Evolutionary conservation across 2,888 invertebrate species (phyloP), one percentile per base, ranked within the genome.

Genomic region (Limnephilus auricula): DNA sequence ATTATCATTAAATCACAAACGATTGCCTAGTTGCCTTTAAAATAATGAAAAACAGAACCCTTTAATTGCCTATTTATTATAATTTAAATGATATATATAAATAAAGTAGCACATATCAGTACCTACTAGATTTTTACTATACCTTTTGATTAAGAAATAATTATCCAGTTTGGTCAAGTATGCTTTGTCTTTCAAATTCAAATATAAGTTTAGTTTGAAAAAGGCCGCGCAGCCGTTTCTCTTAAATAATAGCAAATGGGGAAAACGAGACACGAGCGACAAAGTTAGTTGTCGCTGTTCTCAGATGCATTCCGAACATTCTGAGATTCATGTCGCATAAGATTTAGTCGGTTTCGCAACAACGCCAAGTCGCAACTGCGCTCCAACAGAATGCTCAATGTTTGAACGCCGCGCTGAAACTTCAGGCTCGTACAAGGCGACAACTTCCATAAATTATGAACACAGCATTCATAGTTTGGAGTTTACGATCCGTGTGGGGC

Each of bases 401-500:
- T 65, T 65, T 25, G 65, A 65, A 65, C 65, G n/a, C 65, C 6
- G 65, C 25, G 65, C 65, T 65, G 25, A 25, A 65, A 65, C 65
- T 65, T 65, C 25, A 2, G 45, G 15, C 45, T 15, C 15, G 45
- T 45, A 65, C 0, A 65, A 32, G 25, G 82, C 18, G 34, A 82
- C 82, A 34, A 34, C 82, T 82, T 82, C 82, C 82, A 34, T 82
- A 82, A 82, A 82, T 82, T 34, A 82, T 82, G 37, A 34, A 82
- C 32, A 32, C 82, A 25, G 82, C 65, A 65, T 65, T 25, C 37
- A 82, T 25, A 82, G 32, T 82, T 82, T 82, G 82, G 32, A 82
- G 82, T 82, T 82, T 82, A 82, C 82, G 82, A 82, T 82, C 34
- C 82, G 82, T 82, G 25, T 34, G 82, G 82, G 82, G 32, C 34